Conservation (phyloP, 2,888 invertebrate genomes). For the Aphodius granarius region DNA sequence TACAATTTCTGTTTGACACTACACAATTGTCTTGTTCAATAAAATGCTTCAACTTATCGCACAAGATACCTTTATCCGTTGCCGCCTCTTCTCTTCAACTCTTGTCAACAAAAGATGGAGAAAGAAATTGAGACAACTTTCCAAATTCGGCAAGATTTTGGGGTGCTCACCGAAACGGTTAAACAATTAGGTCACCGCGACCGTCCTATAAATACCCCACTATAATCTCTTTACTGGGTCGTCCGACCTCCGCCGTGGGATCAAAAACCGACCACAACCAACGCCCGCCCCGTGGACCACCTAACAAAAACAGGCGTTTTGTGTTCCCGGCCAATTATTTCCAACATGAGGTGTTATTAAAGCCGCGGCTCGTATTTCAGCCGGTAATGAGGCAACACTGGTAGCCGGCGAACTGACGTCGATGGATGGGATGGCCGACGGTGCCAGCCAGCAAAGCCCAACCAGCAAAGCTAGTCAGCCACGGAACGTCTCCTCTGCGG, state of each 20-base stretch:
- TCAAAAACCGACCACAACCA: constrained; percentile 10
- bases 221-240: neutral
- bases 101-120: neutral
- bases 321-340: constrained; percentile 52
- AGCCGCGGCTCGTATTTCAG: constrained; percentile 50
- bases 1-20: too few relatives aligned
- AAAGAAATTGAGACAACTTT: neutral
- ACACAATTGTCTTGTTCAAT: too few relatives aligned
- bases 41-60: too few relatives aligned
- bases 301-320: constrained; percentile 50
- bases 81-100: too few relatives aligned
- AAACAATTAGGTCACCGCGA: neutral
- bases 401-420: constrained; percentile 46
- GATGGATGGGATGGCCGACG: constrained; percentile 40
- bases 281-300: constrained; percentile 39
- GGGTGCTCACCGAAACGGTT: neutral
- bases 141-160: neutral
- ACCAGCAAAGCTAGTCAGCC: constrained; percentile 20
- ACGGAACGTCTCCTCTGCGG: neutral
- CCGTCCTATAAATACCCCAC: neutral
- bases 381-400: constrained; percentile 50
- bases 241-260: neutral
- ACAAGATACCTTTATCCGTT: too few relatives aligned
- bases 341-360: constrained; percentile 52
- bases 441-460: constrained; percentile 41